These are phyloP conservation scores for Capitella teleta DNA, from an alignment of 1,140 invertebrate genomes.

Conservation along the genomic window DNA sequence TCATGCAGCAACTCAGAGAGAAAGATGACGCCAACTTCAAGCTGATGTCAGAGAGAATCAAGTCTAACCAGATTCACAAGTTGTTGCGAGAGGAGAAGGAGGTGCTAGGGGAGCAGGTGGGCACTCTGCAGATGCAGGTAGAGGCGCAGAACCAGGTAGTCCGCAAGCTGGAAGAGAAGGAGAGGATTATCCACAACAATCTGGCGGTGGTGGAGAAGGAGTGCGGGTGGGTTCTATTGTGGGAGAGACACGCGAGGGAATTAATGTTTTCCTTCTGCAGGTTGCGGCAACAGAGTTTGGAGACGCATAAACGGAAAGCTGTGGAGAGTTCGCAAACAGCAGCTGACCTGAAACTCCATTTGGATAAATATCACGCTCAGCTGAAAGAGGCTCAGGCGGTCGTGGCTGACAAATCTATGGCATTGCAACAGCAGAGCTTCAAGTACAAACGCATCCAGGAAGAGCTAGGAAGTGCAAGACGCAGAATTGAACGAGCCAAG, in stretches of 20 bases:
- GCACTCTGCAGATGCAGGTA: constrained; percentile 79
- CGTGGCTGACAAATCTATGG: constrained; percentile 89
- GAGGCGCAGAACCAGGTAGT: constrained; percentile 92
- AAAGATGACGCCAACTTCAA: constrained; percentile 99
- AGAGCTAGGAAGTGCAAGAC: constrained; percentile 79
- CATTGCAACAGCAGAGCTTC: constrained; percentile 88
- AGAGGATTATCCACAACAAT: constrained; percentile 81
- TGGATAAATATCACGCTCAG: constrained; percentile 84
- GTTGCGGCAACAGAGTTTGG: constrained; percentile 54
- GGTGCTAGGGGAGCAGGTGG: constrained; percentile 74
- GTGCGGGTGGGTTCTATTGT: constrained; percentile 43
- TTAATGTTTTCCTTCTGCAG: constrained; percentile 13
- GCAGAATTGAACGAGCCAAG: constrained; percentile 91
- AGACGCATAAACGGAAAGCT: constrained; percentile 94
- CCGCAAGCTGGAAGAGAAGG: constrained; percentile 92
- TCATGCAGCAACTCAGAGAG: constrained; percentile 90
- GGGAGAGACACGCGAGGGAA: neutral
- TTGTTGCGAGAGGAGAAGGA: constrained; percentile 88
- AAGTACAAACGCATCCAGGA: constrained; percentile 90
- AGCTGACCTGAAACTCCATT: constrained; percentile 90
- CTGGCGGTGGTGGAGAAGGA: constrained; percentile 91
- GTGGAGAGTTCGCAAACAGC: constrained; percentile 64
- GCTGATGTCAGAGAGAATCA: constrained; percentile 95
- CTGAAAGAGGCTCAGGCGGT: constrained; percentile 95
- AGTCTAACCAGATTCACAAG: constrained; percentile 92